These are phyloP conservation scores for Otis tarda DNA, from an alignment of 2,113 vertebrate species.

Conservation along the genomic window DNA sequence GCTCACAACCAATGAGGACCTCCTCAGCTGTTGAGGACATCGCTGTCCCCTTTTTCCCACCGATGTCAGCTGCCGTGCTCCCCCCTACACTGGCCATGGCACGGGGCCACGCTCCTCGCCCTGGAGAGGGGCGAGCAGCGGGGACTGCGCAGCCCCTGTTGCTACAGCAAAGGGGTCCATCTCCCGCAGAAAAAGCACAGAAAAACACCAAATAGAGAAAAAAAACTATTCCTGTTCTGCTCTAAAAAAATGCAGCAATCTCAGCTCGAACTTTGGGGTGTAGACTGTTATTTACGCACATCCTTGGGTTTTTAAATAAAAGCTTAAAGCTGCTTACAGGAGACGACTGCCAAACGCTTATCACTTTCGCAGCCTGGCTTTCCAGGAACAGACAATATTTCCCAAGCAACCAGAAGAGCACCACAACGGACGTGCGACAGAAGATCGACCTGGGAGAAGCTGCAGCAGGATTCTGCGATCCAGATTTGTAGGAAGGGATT, in stretches of 20 bases:
- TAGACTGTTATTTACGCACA: not conserved
- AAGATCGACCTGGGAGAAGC: not conserved
- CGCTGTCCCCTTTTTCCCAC: not conserved
- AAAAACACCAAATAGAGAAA: not conserved
- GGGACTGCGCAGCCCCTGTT: not conserved
- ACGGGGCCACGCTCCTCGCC: accelerated
- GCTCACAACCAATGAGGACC: not conserved
- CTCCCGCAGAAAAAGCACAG: not conserved
- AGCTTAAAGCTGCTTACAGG: not conserved
- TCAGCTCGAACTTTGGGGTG: not conserved
- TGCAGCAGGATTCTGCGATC: not conserved
- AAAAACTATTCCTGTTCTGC: not conserved
- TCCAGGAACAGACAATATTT: not conserved
- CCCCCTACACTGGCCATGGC: accelerated
- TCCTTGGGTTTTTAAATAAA: not conserved
- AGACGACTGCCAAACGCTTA: not conserved
- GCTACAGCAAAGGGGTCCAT: not conserved
- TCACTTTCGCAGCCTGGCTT: not conserved
- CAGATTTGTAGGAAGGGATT: not conserved
- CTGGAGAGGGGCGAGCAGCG: accelerated
- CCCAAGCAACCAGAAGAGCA: not conserved
- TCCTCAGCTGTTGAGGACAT: not conserved
- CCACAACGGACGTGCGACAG: not conserved
- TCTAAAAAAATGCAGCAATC: not conserved
- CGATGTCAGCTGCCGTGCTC: too few relatives aligned